phyloP scores from a whole-genome alignment of 2,888 invertebrate species.

The Acleris sparsana region DNA sequence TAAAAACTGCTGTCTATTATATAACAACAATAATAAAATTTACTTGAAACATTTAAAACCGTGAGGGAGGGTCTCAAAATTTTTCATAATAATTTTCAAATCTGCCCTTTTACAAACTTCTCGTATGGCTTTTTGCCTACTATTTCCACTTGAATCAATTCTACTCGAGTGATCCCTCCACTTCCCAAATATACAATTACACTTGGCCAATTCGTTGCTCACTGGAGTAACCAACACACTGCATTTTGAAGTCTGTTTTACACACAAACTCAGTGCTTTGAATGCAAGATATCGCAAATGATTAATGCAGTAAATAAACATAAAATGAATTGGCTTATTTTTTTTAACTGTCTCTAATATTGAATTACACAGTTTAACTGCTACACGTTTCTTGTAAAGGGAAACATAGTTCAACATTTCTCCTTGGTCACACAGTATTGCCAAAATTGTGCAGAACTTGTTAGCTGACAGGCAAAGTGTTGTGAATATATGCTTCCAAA shows the following conservation, averaged over 20 bases:
- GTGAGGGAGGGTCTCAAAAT: slow-evolving; percentile 59
- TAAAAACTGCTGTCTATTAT: no score
- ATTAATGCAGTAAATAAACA: slow-evolving; percentile 73
- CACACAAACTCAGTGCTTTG: slow-evolving; percentile 69
- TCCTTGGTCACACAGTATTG: slow-evolving; percentile 59
- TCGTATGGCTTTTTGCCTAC: slow-evolving; percentile 50
- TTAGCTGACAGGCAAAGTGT: slow-evolving; percentile 77
- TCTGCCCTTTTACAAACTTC: slow-evolving; percentile 66
- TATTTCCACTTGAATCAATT: slow-evolving; percentile 60
- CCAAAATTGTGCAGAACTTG: slow-evolving; percentile 75
- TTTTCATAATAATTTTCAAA: slow-evolving; percentile 60
- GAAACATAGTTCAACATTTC: slow-evolving; percentile 60
- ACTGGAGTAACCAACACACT: slow-evolving; percentile 58
- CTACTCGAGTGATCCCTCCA: slow-evolving; percentile 68
- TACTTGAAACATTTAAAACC: slow-evolving; percentile 66
- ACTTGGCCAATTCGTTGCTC: slow-evolving; percentile 64
- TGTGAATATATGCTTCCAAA: slow-evolving; percentile 72
- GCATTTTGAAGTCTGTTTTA: slow-evolving; percentile 68
- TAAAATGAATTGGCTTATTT: slow-evolving; percentile 55
- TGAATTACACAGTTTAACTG: slow-evolving; percentile 67
- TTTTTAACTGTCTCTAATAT: slow-evolving; percentile 63
- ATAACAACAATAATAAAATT: slow-evolving; percentile 2
- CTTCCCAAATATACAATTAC: slow-evolving; percentile 73
- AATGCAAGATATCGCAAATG: slow-evolving; percentile 75
- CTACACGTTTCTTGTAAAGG: slow-evolving; percentile 70